Conservation (phyloP, 2,797 vertebrate species). For the Mallotus villosus region DNA sequence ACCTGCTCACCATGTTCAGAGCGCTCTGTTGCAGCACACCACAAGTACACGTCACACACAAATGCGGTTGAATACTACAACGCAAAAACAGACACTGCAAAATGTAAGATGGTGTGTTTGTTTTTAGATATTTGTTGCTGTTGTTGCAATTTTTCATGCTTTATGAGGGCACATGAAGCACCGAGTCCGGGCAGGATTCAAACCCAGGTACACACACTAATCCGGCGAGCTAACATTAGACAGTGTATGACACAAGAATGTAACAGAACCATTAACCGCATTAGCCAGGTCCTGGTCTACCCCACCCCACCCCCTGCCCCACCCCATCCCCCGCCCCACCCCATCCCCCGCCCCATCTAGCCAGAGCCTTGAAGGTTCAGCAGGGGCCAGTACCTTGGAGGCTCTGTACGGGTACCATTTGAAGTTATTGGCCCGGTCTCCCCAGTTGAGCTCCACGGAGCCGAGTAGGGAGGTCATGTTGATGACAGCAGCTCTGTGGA, state of each 20-base stretch:
- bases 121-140: not conserved
- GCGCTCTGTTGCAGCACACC: constrained; percentile 60
- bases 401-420: constrained; percentile 79
- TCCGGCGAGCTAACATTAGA: no score
- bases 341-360: no score
- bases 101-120: not conserved
- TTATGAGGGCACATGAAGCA: not conserved
- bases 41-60: not conserved
- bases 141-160: not conserved
- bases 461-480: constrained; percentile 75
- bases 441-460: constrained; percentile 72
- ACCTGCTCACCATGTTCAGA: constrained; percentile 80
- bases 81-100: not conserved
- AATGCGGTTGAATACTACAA: not conserved
- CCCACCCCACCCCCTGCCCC: no score
- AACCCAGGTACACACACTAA: no score
- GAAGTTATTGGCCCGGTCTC: constrained; percentile 46
- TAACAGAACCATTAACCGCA: no score
- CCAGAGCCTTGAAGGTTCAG: not conserved
- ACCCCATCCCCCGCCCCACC: no score
- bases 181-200: no score
- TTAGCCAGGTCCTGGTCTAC: no score
- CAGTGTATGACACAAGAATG: no score
- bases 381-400: constrained; percentile 70
- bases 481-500: constrained; percentile 75